Base-by-base conservation (phyloP, 1,140 invertebrate species). In the Hylaeus volcanicus region DNA sequence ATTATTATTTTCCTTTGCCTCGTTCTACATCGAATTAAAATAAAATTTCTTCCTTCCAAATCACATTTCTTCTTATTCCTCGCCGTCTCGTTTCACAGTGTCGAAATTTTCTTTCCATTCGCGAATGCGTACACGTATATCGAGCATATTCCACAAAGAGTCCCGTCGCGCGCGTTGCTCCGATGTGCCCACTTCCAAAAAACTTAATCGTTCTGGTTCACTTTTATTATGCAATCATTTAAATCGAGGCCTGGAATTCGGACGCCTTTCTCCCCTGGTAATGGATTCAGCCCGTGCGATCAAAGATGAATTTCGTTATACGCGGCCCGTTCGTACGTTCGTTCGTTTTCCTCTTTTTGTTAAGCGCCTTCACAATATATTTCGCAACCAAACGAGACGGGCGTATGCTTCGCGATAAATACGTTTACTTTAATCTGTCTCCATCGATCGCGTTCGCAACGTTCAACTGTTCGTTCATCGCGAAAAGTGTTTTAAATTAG, bases 201-300 rank as follows among this genome's bases (percentile, higher is more conserved):
- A n/a, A 48, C 48, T 66, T 65, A 75, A 71, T 74, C 60, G 11
- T 61, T 68, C 81, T 73, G 53, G 60, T 77, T 76, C 65, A 45
- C 64, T 68, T 66, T 53, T 56, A 68, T 87, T 87, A 71, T 6
- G 69, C 51, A 87, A 87, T 51, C n/a, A 39, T 86, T 86, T 83
- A 83, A 81, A 83, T 83, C 71, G 84, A 74, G 80, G 37, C 14
- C 73, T 51, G 81, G 64, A 78, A 83, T 86, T 87, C 65, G 61
- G 39, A 71, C 61, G 73, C 85, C 81, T 87, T 86, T 83, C 84
- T 83, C 84, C 77, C 68, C 11, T 48, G 64, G 69, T 65, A 80
- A 77, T 53, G 81, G n/a, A 79, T 75, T 86, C 63, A 65, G 15
- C 6, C 43, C 63, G 15, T 48, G 56, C 61, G 55, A 63, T 43